phyloP scores from a whole-genome alignment of 1,140 invertebrate genomes.

The Pseudoatta argentina region DNA sequence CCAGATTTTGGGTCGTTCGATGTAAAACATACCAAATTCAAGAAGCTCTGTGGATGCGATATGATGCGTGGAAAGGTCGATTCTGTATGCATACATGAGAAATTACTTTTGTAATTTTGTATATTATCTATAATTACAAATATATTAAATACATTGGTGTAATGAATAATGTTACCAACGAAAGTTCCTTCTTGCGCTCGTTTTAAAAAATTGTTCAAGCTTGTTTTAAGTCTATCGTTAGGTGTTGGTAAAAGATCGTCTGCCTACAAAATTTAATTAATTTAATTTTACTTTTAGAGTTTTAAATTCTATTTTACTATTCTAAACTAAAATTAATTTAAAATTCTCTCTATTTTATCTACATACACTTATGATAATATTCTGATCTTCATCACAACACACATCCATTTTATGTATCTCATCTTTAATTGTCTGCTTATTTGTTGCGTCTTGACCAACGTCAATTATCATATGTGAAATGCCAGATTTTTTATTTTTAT shows the following conservation, averaged over 20 bases:
- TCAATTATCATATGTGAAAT: slow-evolving; percentile 14
- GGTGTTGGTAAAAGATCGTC: slow-evolving; percentile 66
- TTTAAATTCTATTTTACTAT: not conserved
- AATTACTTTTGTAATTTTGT: slow-evolving; percentile 52
- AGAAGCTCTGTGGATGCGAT: slow-evolving; percentile 38
- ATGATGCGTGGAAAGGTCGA: slow-evolving; percentile 59
- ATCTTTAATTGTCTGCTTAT: slow-evolving; percentile 70
- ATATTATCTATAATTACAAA: slow-evolving; percentile 28
- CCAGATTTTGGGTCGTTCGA: slow-evolving; percentile 34
- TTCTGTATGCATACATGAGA: slow-evolving; percentile 52
- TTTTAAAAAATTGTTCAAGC: slow-evolving; percentile 76
- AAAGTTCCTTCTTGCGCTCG: slow-evolving; percentile 69
- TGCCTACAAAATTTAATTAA: slow-evolving; percentile 46
- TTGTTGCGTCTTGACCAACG: slow-evolving; percentile 44
- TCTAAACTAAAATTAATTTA: not conserved
- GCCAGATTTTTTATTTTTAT: slow-evolving; percentile 50
- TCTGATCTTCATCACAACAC: slow-evolving; percentile 36
- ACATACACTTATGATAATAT: slow-evolving; percentile 31
- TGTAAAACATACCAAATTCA: not conserved
- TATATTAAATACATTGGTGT: slow-evolving; percentile 27
- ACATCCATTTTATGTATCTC: slow-evolving; percentile 80
- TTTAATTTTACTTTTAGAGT: not conserved
- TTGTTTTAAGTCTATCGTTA: slow-evolving; percentile 69
- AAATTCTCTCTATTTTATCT: not conserved
- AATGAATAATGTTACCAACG: slow-evolving; percentile 65